These are phyloP conservation scores for Lamproptera curius DNA, from an alignment of 2,888 invertebrate genomes.

Conservation along the genomic window DNA sequence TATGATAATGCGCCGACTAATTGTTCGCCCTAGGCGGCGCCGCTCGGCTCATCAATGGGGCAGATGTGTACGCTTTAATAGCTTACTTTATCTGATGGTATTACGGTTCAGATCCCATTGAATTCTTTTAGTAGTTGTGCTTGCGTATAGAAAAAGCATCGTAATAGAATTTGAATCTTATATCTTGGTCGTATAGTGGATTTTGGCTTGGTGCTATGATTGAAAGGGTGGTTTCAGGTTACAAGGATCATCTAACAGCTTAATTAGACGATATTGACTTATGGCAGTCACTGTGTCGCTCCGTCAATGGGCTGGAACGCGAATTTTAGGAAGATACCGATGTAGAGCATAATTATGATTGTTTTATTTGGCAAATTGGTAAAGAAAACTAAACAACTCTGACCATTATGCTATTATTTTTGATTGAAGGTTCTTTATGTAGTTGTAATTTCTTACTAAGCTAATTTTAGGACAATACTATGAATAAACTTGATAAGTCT, in stretches of 20 bases:
- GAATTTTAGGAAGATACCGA: too few species aligned
- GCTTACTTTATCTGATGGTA: background rate
- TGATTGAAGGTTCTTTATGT: too few species aligned
- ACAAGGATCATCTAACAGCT: background rate
- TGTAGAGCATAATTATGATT: too few species aligned
- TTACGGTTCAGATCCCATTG: background rate
- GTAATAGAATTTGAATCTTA: background rate
- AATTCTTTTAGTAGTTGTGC: background rate
- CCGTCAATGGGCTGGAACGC: too few species aligned
- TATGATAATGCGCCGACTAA: slow-evolving; percentile 13
- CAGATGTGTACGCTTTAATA: background rate
- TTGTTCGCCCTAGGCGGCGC: slow-evolving; percentile 14
- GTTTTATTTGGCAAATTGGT: too few species aligned
- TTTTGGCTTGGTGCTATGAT: background rate
- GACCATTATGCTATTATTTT: too few species aligned
- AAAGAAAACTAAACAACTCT: too few species aligned
- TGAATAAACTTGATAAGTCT: too few species aligned
- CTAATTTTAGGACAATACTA: too few species aligned
- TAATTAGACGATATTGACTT: slow-evolving; percentile 2
- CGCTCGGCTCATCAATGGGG: slow-evolving; percentile 1
- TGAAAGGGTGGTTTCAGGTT: background rate
- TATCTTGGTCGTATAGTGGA: background rate
- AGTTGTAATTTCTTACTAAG: too few species aligned
- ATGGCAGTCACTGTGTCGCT: background rate
- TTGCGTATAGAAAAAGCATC: background rate